Evolutionary conservation across 2,797 vertebrate species (phyloP).

Genomic region (Bradypodion pumilum): DNA sequence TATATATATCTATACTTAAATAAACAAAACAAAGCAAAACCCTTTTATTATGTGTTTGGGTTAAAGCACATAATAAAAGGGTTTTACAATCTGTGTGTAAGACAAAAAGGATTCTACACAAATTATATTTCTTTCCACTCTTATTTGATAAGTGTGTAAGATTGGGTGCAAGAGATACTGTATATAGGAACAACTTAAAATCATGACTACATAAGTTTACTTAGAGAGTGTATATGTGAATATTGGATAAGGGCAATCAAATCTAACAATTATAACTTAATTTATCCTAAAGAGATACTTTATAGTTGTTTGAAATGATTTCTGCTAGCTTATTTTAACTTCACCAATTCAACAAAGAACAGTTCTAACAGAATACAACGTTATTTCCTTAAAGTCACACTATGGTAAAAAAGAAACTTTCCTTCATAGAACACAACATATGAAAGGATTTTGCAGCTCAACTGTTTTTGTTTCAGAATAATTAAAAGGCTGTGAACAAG

Average conservation of each 20-base stretch:
- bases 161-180: not conserved
- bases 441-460: conserved; percentile 29
- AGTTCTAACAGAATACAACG: not conserved
- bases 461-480: not conserved
- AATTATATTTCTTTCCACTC: not conserved
- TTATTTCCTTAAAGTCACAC: conserved; percentile 43
- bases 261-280: conserved; percentile 24
- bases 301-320: not conserved
- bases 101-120: not conserved
- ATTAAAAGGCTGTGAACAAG: not conserved
- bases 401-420: conserved; percentile 17
- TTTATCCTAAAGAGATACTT: conserved; percentile 5
- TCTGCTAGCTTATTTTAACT: not conserved
- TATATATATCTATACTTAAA: not conserved
- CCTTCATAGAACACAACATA: not conserved
- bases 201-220: not conserved
- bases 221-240: not conserved
- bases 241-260: conserved; percentile 3
- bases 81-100: not conserved
- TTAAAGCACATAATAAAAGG: not conserved
- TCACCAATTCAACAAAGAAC: not conserved
- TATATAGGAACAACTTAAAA: not conserved
- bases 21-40: conserved; percentile 5
- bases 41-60: not conserved
- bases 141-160: not conserved